Conservation (phyloP, 2,113 vertebrate species). For the Lasiurus cinereus region DNA sequence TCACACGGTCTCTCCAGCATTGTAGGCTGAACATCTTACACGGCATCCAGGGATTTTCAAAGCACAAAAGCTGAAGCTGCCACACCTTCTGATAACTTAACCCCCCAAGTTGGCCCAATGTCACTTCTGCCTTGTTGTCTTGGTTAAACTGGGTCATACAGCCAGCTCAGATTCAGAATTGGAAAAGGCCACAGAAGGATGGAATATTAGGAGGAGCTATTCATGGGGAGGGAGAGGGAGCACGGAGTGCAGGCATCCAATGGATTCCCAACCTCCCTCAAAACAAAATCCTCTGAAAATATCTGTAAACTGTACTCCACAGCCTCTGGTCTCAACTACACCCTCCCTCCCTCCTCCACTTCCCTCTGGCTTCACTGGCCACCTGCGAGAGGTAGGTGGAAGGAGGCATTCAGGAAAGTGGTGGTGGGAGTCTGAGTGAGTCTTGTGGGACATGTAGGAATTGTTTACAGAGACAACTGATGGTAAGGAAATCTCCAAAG, state of each 20-base stretch:
- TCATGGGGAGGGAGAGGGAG: background rate
- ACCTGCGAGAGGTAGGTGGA: background rate
- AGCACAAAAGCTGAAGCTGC: background rate
- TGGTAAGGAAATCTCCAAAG: background rate
- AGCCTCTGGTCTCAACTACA: background rate
- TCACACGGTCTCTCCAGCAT: background rate
- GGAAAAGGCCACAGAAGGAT: background rate
- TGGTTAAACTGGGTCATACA: background rate
- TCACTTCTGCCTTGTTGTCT: background rate
- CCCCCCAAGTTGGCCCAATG: background rate
- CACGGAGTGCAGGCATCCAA: fast-evolving
- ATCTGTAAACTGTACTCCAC: background rate
- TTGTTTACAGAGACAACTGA: background rate
- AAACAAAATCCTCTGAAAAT: background rate
- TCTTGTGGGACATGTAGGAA: background rate
- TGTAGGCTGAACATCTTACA: background rate
- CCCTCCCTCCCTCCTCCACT: background rate
- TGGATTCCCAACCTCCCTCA: background rate
- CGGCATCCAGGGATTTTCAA: background rate
- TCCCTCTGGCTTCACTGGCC: background rate
- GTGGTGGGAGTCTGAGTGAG: background rate
- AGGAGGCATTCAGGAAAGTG: background rate
- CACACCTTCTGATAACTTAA: background rate
- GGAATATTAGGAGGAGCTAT: background rate
- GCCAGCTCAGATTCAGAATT: background rate